Evolutionary conservation across 2,113 vertebrate species (phyloP), one percentile per base, ranked within the genome.

Genomic region (Thalassarche chlororhynchos): DNA sequence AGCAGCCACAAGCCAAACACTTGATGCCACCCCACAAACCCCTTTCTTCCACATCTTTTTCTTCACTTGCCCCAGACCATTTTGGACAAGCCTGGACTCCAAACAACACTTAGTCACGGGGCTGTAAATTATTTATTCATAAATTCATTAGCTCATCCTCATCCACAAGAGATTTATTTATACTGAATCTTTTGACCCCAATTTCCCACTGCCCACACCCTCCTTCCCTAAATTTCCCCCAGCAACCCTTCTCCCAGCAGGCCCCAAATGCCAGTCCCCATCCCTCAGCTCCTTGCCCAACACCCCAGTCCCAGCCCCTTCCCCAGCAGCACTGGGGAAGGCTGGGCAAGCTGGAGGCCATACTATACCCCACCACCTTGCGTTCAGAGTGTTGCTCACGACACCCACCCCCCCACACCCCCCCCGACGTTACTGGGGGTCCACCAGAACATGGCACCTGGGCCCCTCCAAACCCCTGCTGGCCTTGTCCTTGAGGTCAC

Each of bases 391-490:
- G 1, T 8, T 83, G 32, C 8, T 90, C 8, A 29, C 11, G 12
- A 38, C 38, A 38, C 38, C 38, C 23, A 49, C 21, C 23, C 9
- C 13, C 12, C 3, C n/a, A n/a, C n/a, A n/a, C 7, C 17, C 12
- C 3, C 8, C 5, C 9, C 4, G 2, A 0, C 8, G n/a, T 31
- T 25, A 40, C 32, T 10, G 13, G 5, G 4, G 1, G 5, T 31
- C 21, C 21, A 34, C 17, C 16, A 86, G 47, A 71, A 76, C 12
- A 40, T 5, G 19, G 51, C 4, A 49, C 10, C 4, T 42, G 8
- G 14, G 18, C 8, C 28, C 7, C 34, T 49, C 24, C 29, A 85
- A 76, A 76, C 12, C 4, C n/a, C 57, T 87, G 19, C n/a, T 36
- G 17, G 11, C 17, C 21, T 5, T 16, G 0, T 32, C 25, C 20